Evolutionary conservation across 2,888 invertebrate genomes (phyloP), one percentile per base, ranked within the genome.

Genomic region (Drepanosiphum platanoidis): DNA sequence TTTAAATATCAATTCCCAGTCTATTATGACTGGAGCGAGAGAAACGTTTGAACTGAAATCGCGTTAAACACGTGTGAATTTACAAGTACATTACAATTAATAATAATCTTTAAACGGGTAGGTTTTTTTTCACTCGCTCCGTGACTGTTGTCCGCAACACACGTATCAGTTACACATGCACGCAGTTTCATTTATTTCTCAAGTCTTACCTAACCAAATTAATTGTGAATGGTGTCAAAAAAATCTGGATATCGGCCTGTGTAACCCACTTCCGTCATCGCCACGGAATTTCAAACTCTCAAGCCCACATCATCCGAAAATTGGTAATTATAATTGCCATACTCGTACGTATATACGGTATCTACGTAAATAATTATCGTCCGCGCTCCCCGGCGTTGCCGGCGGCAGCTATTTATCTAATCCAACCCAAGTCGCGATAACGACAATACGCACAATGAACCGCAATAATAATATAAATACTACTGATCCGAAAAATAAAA

Each of bases 371-470:
- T 39, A 71, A 71, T n/a, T 39, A 39, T 71, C 27, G n/a, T 71
- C 71, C 11, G 27, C n/a, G 71, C 71, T 71, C 70, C 70, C n/a
- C 36, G 39, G 39, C 70, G n/a, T 70, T 22, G 70, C 70, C 70
- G 70, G 70, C n/a, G 70, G 70, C 70, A 70, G 39, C 39, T n/a
- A 70, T 39, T n/a, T 70, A 70, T 70, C 9, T 39, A 36, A 39
- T 52, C n/a, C 9, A 13, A 39, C 11, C 70, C 68, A 68, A 68
- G 68, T 68, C 68, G 34, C 68, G 68, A 68, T 68, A 34, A 68
- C 34, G 68, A 68, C 68, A 68, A 34, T 18, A 68, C 34, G 68
- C 68, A 68, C 68, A 68, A 68, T 68, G 68, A 68, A 68, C 68
- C 68, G 68, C 34, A 68, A 68, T 18, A 34, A 68, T 22, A 68